Conservation (phyloP, 2,888 invertebrate species). For the Melanotus villosus region DNA sequence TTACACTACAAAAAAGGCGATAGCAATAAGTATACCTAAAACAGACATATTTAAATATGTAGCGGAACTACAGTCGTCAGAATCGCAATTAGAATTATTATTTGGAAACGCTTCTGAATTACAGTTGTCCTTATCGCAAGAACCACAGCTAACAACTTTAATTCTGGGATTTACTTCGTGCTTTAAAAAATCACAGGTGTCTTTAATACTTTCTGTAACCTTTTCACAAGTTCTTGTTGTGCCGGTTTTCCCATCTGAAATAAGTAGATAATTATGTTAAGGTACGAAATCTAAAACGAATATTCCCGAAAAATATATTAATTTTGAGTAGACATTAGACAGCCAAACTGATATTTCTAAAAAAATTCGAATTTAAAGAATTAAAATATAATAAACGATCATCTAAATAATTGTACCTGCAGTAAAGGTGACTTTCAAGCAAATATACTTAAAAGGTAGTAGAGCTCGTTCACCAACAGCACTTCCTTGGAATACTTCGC, state of each 20-base stretch:
- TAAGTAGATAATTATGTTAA: not conserved
- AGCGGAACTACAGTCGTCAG: no score
- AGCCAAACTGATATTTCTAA: no score
- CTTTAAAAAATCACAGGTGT: constrained; percentile 5
- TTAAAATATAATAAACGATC: no score
- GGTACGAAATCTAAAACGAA: no score
- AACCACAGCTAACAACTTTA: not conserved
- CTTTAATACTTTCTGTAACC: not conserved
- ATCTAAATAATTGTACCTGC: not conserved
- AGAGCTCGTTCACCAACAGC: not conserved
- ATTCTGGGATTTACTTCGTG: not conserved
- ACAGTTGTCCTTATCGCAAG: constrained; percentile 18
- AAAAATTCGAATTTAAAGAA: no score
- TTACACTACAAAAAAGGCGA: no score
- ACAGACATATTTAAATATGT: no score
- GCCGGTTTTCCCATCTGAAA: not conserved
- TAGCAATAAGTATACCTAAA: no score
- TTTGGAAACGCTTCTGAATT: constrained; percentile 1
- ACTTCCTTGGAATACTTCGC: not conserved
- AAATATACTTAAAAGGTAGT: constrained; percentile 8
- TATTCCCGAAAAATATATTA: no score
- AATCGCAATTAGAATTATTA: no score
- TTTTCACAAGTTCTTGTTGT: constrained; percentile 5
- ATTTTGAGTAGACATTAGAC: no score
- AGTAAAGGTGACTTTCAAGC: constrained; percentile 5